phyloP scores from a whole-genome alignment of 1,140 invertebrate genomes.

The Platyscapa corneri region DNA sequence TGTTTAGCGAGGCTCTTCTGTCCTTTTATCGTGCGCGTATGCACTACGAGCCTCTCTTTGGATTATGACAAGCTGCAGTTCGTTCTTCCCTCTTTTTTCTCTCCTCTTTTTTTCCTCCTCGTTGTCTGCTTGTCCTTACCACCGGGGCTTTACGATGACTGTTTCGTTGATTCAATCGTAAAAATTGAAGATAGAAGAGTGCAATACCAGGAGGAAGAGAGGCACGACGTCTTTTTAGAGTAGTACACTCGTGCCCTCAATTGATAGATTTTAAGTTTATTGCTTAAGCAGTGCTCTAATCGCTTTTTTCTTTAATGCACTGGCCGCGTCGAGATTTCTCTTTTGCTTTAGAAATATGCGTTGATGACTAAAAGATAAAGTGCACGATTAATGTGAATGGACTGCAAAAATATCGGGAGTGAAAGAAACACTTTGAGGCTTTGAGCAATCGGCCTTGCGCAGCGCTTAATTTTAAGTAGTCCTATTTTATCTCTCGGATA shows the following conservation, averaged over 20 bases:
- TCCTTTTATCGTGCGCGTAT: background rate
- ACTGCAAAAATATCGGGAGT: background rate
- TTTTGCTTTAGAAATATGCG: background rate
- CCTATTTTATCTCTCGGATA: background rate
- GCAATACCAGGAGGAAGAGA: background rate
- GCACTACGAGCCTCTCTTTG: background rate
- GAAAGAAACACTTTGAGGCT: background rate
- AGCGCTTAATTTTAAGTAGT: background rate
- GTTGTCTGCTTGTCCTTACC: no score
- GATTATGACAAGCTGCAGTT: background rate
- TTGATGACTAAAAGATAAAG: conserved; percentile 1
- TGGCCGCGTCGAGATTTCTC: background rate
- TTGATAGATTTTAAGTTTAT: background rate
- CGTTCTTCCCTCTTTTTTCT: conserved; percentile 3
- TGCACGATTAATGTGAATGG: background rate
- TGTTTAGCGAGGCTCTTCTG: conserved; percentile 5
- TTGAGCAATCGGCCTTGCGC: background rate
- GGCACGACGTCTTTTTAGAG: no score
- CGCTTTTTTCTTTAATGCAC: background rate
- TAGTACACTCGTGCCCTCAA: background rate
- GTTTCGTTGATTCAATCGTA: conserved; percentile 39
- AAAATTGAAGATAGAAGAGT: background rate
- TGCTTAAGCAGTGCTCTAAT: background rate
- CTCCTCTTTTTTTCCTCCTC: conserved; percentile 12
- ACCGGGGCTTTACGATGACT: background rate